A percentile compares a stretch with the other conserved stretches of the same genome.
Evolutionary conservation across 2,113 vertebrate species (phyloP).

Genomic region (Bothrops jararaca): DNA sequence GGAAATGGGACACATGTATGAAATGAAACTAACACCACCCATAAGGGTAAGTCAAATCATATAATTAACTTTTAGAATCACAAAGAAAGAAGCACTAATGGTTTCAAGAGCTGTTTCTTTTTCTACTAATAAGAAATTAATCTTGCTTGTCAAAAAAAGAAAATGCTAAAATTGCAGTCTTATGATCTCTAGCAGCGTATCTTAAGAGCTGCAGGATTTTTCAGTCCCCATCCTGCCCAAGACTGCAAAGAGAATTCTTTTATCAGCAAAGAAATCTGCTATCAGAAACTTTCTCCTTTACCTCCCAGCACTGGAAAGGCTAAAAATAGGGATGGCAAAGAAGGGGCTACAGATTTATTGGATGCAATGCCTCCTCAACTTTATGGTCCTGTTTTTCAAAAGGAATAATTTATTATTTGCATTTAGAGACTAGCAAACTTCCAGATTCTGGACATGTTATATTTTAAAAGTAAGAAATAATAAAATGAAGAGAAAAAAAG

Average conservation of each 20-base stretch:
- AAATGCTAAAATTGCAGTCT: neutral
- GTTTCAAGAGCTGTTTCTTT: neutral
- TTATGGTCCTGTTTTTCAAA: neutral
- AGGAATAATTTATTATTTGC: neutral
- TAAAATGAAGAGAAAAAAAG: neutral
- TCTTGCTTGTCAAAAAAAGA: neutral
- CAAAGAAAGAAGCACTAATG: neutral
- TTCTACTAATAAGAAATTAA: neutral
- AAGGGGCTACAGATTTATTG: neutral
- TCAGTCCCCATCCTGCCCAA: neutral
- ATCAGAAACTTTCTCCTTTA: neutral
- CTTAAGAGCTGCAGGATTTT: neutral
- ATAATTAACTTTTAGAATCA: neutral
- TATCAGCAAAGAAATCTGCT: neutral
- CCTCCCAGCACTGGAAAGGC: neutral
- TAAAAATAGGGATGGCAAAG: neutral
- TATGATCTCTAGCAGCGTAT: neutral
- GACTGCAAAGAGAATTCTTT: neutral
- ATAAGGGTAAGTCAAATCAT: neutral
- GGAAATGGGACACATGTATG: neutral
- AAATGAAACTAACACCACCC: neutral
- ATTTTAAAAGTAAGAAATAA: neutral
- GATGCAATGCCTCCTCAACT: neutral
- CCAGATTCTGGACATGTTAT: neutral
- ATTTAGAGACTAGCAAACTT: neutral